Evolutionary conservation across 2,888 invertebrate species (phyloP).

Genomic region (Drosophila lacicola): DNA sequence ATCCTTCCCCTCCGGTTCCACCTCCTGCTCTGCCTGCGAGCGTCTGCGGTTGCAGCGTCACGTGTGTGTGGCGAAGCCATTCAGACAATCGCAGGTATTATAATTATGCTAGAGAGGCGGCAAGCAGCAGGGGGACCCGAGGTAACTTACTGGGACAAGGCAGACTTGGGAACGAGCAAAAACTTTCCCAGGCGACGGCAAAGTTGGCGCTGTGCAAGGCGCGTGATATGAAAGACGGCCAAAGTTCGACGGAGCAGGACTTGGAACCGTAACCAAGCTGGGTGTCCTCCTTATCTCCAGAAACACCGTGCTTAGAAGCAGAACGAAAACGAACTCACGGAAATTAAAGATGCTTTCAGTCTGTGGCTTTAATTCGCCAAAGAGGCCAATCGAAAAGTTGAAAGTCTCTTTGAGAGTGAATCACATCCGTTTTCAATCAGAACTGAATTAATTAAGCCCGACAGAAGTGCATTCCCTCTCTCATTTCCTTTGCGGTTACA

Average conservation of each 20-base stretch:
- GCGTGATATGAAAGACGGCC: slow-evolving; percentile 76
- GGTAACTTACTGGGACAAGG: slow-evolving; percentile 12
- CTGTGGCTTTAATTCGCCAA: slow-evolving; percentile 17
- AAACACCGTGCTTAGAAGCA: neutral
- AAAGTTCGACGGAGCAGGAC: slow-evolving; percentile 58
- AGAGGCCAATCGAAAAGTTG: slow-evolving; percentile 41
- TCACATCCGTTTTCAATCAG: slow-evolving; percentile 50
- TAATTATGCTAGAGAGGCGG: slow-evolving; percentile 57
- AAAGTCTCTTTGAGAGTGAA: slow-evolving; percentile 18
- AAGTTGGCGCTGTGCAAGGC: slow-evolving; percentile 62
- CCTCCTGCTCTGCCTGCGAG: slow-evolving; percentile 1
- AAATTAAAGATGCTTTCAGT: slow-evolving; percentile 40
- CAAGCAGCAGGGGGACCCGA: neutral
- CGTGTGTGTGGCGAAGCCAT: slow-evolving; percentile 67
- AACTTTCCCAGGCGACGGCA: slow-evolving; percentile 59
- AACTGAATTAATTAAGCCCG: slow-evolving; percentile 66
- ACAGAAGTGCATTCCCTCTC: slow-evolving; percentile 47
- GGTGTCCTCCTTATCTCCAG: slow-evolving; percentile 41
- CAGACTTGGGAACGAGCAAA: slow-evolving; percentile 45
- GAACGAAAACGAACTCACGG: neutral
- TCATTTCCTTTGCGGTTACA: neutral
- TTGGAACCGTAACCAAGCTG: slow-evolving; percentile 23
- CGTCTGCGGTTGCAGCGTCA: slow-evolving; percentile 66
- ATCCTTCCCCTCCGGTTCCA: neutral
- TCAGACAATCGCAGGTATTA: slow-evolving; percentile 75